Conservation (phyloP, 2,113 vertebrate species). For the Vanacampus margaritifer region DNA sequence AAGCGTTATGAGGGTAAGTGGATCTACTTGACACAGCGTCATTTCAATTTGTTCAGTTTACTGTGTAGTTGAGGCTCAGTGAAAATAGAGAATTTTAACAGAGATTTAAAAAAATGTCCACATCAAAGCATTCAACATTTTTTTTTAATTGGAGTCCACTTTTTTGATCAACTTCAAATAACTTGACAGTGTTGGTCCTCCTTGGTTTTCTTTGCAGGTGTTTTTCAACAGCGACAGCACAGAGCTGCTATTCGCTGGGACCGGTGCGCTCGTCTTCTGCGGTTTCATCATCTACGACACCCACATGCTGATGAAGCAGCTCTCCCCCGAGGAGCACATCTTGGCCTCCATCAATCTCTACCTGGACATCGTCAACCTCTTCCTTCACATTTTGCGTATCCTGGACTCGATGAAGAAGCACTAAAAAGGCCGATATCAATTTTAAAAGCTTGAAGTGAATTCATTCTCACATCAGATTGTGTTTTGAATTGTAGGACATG, state of each 20-base stretch:
- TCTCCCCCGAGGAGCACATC: conserved; percentile 94
- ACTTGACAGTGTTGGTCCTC: not conserved
- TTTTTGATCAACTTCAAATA: not conserved
- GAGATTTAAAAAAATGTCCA: not conserved
- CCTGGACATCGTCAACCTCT: conserved; percentile 93
- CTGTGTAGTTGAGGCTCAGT: not conserved
- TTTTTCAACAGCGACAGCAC: conserved; percentile 82
- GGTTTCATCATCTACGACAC: conserved; percentile 96
- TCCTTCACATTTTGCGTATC: conserved; percentile 84
- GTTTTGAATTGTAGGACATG: not conserved
- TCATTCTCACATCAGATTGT: not conserved
- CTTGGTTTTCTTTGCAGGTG: conserved; percentile 64
- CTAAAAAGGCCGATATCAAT: conserved; percentile 46
- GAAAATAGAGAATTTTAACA: not conserved
- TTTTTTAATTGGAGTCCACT: not conserved
- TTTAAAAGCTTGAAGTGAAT: not conserved
- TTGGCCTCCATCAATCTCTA: conserved; percentile 92
- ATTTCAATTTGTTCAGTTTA: not conserved
- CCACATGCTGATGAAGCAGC: conserved; percentile 87
- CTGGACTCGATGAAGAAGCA: conserved; percentile 89
- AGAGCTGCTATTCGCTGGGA: conserved; percentile 80
- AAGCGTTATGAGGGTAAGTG: conserved; percentile 82
- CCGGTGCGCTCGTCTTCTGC: conserved; percentile 89
- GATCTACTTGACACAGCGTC: not conserved
- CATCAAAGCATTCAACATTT: not conserved